Conservation (phyloP, 2,113 vertebrate species). For the Nothobranchius kuhntae region DNA sequence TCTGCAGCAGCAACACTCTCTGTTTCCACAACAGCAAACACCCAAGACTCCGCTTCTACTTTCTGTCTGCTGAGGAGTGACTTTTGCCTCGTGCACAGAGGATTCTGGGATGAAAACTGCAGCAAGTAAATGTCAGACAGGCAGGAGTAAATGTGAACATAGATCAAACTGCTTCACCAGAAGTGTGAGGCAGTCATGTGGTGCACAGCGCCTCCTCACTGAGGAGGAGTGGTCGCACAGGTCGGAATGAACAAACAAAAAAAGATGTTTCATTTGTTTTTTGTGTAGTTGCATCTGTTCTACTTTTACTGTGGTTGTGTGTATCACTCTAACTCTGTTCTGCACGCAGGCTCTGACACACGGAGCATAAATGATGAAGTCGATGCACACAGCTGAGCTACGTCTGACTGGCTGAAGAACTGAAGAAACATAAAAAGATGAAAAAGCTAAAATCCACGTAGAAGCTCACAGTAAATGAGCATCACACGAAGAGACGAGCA, state of each 20-base stretch:
- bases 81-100: background rate
- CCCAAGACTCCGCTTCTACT: background rate
- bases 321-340: slow-evolving; percentile 4
- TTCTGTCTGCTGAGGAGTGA: background rate
- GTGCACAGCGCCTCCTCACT: background rate
- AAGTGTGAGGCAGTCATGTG: background rate
- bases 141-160: background rate
- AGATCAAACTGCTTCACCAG: background rate
- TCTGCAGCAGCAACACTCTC: slow-evolving; percentile 12
- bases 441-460: slow-evolving; percentile 19
- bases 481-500: background rate
- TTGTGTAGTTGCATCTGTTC: background rate
- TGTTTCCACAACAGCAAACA: slow-evolving; percentile 12
- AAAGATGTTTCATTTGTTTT: background rate
- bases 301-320: slow-evolving; percentile 2
- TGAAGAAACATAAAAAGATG: slow-evolving; percentile 23
- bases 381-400: slow-evolving; percentile 3
- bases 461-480: slow-evolving; percentile 4
- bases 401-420: background rate
- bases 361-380: slow-evolving; percentile 1
- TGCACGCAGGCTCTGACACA: background rate
- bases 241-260: background rate
- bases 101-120: background rate
- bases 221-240: slow-evolving; percentile 2
- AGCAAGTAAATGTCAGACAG: slow-evolving; percentile 9